A percentile compares a stretch with the other conserved stretches of the same genome.
Evolutionary conservation across 2,888 invertebrate genomes (phyloP).

Genomic region (Glyphotaelius pellucidus): DNA sequence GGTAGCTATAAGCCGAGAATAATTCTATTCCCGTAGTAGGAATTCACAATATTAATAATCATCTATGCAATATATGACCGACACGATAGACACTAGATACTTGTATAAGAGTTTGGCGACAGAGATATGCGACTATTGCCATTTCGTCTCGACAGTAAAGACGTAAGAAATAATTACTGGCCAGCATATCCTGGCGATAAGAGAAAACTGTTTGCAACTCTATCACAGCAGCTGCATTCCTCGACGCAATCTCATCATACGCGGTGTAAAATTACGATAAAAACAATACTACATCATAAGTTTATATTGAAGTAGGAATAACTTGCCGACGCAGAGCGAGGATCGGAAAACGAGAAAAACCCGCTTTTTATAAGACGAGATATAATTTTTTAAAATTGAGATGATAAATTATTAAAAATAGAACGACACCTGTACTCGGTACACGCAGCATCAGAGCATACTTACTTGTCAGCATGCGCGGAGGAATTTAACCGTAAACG

Average conservation of each 20-base stretch:
- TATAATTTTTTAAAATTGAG: not conserved
- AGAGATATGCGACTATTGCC: too few relatives aligned
- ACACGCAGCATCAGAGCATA: not conserved
- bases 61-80: not conserved
- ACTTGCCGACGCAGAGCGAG: not conserved
- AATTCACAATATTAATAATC: not conserved
- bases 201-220: not conserved
- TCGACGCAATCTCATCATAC: not conserved
- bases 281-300: constrained; percentile 18
- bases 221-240: constrained; percentile 7
- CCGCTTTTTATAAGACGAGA: not conserved
- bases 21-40: not conserved
- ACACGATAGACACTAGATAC: not conserved
- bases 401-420: not conserved
- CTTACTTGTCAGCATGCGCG: not conserved
- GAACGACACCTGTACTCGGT: not conserved
- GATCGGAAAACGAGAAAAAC: not conserved
- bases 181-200: not conserved
- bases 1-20: not conserved
- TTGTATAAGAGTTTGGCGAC: too few relatives aligned
- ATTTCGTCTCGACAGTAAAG: not conserved
- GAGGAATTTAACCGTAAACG: not conserved
- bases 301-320: constrained; percentile 2
- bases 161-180: not conserved
- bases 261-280: constrained; percentile 17